Evolutionary conservation across 2,888 invertebrate genomes (phyloP), one percentile per base, ranked within the genome.

Genomic region (Athrips mouffetella): DNA sequence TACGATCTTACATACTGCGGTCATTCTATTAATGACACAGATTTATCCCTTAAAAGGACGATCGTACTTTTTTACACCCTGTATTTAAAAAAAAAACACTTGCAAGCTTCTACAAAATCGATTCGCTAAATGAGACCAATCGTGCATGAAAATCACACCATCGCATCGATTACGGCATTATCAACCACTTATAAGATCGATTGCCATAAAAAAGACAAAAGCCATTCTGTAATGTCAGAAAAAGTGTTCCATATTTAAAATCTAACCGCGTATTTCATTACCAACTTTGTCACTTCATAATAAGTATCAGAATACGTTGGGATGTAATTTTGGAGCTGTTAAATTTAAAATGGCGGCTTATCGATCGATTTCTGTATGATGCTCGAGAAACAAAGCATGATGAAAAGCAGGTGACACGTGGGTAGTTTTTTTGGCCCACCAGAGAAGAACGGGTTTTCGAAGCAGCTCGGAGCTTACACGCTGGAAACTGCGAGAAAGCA

Each of bases 401-500:
- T 65, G 68, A 67, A 66, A 65, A 71, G 77, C 83, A 82, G 79
- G 76, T 80, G 82, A 73, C 83, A 82, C 83, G 83, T 82, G 84
- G 80, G 71, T 57, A 44, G 59, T 71, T 80, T 78, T 74, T 73
- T 65, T 60, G 66, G 73, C 59, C 75, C 80, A 76, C 77, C 81
- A 76, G 54, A 59, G 54, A 52, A 50, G 59, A 65, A 76, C 76
- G 72, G 75, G 79, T 75, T 73, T 61, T 53, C 57, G 58, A 55
- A 60, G 71, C 72, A 74, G 72, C 61, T 53, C 57, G 58, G 56
- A 60, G 71, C 72, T 67, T 64, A 10, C 35, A 20, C 20, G 69
- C 20, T 37, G 48, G 50, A 46, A 70, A 68, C 70, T 62, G 60
- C n/a, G n/a, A n/a, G n/a, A n/a, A n/a, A 59, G 58, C n/a, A 30